Base-by-base conservation (phyloP, 2,888 invertebrate genomes). In the Nemoura dubitans region DNA sequence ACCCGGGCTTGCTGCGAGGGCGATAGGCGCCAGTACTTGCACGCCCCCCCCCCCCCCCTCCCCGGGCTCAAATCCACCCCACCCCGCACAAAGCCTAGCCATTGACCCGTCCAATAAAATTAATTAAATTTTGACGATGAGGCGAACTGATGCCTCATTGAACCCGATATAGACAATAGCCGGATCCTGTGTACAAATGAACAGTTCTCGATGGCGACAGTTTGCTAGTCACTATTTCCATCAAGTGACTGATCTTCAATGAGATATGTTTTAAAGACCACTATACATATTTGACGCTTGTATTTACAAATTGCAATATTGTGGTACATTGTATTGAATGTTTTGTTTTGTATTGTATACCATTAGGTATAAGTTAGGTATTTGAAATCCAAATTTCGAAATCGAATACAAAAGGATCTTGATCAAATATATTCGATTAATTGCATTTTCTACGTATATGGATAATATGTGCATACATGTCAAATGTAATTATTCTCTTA, bases 91-190 rank as follows among this genome's bases (percentile, higher is more conserved):
- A 6, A 10, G 36, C 36, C 36, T 36, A 59, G 3, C 59, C 59
- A 59, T 59, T 59, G 59, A 59, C 59, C 59, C 59, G 14, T 59
- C 78, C 30, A 81, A 30, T 28, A 81, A 81, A 81, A 81, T 81
- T 81, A 81, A 81, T 81, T 81, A 81, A 81, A 81, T 81, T 59
- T 81, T 81, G 81, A 81, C 81, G 81, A 29, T 78, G 27, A 78
- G 28, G 16, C 7, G 78, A 21, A 59, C 14, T 59, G n/a, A n/a
- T n/a, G 36, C 25, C 28, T 25, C 36, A 83, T 78, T 36, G 86
- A 86, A 59, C 14, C 59, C 21, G 59, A 59, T 59, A 59, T 59
- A 59, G 59, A 59, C 59, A 59, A 59, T 59, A 59, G 59, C 59
- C 14, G 59, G 3, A 59, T 59, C 59, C 59, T 3, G 59, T 59